Evolutionary conservation across 2,113 vertebrate genomes (phyloP).

Genomic region (Anguilla japonica): DNA sequence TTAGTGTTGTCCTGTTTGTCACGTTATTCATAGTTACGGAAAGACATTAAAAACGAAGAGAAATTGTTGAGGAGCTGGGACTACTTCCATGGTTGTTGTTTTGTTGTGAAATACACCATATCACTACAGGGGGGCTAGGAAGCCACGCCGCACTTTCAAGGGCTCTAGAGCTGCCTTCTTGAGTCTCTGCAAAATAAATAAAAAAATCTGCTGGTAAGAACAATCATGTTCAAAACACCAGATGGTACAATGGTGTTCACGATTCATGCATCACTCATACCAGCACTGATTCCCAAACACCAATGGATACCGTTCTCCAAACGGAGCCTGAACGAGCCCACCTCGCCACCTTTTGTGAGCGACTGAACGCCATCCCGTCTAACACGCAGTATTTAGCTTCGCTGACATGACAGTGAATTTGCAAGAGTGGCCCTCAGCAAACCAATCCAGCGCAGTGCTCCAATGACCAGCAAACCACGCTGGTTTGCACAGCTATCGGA

Average conservation of each 20-base stretch:
- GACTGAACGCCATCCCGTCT: constrained; percentile 14
- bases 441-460: constrained; percentile 12
- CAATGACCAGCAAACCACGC: background rate
- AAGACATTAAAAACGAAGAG: constrained; percentile 8
- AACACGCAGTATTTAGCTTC: constrained; percentile 23
- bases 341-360: background rate
- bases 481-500: background rate
- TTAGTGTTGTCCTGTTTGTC: constrained; percentile 45
- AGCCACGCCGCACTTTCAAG: background rate
- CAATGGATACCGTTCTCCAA: constrained; percentile 2
- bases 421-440: background rate
- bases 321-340: background rate
- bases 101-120: too few relatives aligned
- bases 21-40: constrained; percentile 33
- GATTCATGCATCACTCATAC: constrained; percentile 6
- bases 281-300: background rate
- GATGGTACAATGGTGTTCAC: constrained; percentile 1
- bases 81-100: background rate
- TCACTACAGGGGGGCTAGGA: background rate
- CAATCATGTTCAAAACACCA: background rate
- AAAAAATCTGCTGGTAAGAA: background rate
- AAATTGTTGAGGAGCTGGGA: background rate
- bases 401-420: background rate
- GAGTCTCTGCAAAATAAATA: background rate
- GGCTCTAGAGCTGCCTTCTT: background rate